Conservation (phyloP, 2,888 invertebrate genomes). For the Seira ritae region DNA sequence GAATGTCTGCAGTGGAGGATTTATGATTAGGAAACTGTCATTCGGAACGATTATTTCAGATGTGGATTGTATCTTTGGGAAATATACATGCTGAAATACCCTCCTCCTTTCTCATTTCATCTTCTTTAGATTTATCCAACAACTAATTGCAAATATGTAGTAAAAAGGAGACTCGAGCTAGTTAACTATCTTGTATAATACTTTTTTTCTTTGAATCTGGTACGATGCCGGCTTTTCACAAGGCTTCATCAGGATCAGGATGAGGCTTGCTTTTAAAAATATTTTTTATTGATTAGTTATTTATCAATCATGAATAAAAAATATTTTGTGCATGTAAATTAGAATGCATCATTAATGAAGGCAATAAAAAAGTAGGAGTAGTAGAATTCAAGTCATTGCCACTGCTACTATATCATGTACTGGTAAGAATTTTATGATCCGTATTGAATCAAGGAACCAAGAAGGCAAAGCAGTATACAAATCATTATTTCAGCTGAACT, state of each 20-base stretch:
- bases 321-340: background rate
- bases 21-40: constrained; percentile 65
- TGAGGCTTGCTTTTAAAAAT: background rate
- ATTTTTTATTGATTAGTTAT: constrained; percentile 1
- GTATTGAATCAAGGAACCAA: background rate
- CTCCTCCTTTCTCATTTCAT: constrained; percentile 52
- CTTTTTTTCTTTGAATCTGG: constrained; percentile 10
- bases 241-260: background rate
- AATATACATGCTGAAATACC: constrained; percentile 58
- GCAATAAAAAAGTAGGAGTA: constrained; percentile 8
- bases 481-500: background rate
- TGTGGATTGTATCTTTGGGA: constrained; percentile 55
- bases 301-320: constrained; percentile 7
- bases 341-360: constrained; percentile 11
- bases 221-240: background rate
- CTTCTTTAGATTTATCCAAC: constrained; percentile 32
- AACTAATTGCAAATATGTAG: constrained; percentile 58
- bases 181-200: constrained; percentile 23
- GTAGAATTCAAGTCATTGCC: background rate
- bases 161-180: constrained; percentile 20
- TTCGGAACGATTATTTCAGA: constrained; percentile 63
- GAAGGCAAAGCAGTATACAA: background rate
- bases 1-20: constrained; percentile 57
- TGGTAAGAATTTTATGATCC: background rate
- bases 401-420: background rate